These are phyloP conservation scores for Ictalurus punctatus DNA, from an alignment of 2,113 vertebrate genomes.

Conservation along the genomic window DNA sequence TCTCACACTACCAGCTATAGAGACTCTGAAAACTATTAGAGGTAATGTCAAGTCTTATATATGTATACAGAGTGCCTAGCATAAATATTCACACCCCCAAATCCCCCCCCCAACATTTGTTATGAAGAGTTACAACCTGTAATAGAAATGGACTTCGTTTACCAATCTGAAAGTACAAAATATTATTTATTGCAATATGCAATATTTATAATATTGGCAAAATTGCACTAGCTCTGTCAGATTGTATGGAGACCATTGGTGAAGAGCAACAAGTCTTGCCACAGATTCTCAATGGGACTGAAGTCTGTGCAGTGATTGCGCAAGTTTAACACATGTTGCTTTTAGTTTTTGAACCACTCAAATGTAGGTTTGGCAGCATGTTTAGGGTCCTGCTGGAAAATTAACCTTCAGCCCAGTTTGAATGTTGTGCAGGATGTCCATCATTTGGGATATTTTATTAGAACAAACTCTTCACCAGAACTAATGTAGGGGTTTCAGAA, in stretches of 20 bases:
- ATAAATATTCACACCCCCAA: background rate
- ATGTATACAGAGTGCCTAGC: background rate
- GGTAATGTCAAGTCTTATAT: constrained; percentile 16
- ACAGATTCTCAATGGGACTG: background rate
- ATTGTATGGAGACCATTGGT: background rate
- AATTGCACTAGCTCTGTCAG: background rate
- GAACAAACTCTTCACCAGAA: background rate
- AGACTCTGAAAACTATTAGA: constrained; percentile 35
- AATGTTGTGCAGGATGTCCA: background rate
- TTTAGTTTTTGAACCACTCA: background rate
- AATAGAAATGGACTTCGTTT: background rate
- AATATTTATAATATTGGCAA: background rate
- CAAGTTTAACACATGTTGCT: background rate
- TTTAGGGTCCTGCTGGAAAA: background rate
- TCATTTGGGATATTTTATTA: background rate
- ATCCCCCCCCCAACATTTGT: background rate
- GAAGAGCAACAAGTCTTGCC: background rate
- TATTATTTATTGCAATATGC: background rate
- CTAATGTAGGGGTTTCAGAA: background rate
- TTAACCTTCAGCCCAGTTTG: background rate
- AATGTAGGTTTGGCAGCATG: background rate
- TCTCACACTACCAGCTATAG: constrained; percentile 44
- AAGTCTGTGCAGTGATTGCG: background rate
- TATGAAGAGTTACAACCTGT: background rate
- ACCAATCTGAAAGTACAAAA: background rate